Conservation (phyloP, 2,797 vertebrate species). For the Pagetopsis macropterus region DNA sequence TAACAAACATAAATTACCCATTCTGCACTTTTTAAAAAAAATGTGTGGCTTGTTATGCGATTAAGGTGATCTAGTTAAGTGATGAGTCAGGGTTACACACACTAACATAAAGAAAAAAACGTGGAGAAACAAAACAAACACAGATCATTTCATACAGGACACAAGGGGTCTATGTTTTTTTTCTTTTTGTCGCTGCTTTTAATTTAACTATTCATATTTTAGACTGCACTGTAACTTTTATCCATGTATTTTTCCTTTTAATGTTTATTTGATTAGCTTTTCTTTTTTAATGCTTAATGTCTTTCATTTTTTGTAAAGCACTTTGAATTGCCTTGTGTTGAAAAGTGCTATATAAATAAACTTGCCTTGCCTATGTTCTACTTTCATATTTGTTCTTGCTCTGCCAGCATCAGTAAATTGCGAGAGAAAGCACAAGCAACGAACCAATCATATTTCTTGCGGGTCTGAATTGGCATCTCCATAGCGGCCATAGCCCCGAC, state of each 20-base stretch:
- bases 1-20: conserved; percentile 29
- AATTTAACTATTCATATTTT: no score
- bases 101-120: conserved; percentile 7
- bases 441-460: conserved; percentile 2
- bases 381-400: conserved; percentile 15
- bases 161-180: background rate
- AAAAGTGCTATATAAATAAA: no score
- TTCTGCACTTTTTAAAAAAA: conserved; percentile 18
- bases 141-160: background rate
- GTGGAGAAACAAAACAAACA: conserved; percentile 5
- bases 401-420: conserved; percentile 1
- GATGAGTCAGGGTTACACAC: conserved; percentile 24
- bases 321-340: no score
- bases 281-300: no score
- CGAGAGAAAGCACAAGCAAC: conserved; percentile 6
- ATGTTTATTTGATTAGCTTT: no score
- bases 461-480: background rate
- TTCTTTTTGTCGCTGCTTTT: no score
- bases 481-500: no score
- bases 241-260: no score
- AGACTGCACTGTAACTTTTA: no score
- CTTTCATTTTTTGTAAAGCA: no score
- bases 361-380: background rate
- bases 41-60: conserved; percentile 15
- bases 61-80: conserved; percentile 28